phyloP scores from a whole-genome alignment of 2,888 invertebrate genomes.

The Oligia strigilis region DNA sequence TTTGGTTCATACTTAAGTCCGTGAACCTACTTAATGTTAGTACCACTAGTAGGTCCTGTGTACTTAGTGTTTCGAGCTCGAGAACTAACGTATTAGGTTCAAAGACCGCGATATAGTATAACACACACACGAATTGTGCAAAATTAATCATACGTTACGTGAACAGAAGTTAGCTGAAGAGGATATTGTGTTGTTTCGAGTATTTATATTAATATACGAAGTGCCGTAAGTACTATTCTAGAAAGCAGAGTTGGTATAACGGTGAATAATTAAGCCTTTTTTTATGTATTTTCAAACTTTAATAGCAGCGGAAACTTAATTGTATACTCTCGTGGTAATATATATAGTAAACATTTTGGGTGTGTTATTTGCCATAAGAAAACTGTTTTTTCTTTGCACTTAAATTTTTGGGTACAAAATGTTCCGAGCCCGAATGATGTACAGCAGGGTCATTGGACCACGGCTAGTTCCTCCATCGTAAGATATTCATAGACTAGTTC shows the following conservation, averaged over 20 bases:
- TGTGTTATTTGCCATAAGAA: too few species aligned
- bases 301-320: too few species aligned
- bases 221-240: background rate
- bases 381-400: too few species aligned
- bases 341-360: background rate
- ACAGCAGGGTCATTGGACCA: background rate
- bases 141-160: slow-evolving; percentile 12
- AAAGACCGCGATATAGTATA: slow-evolving; percentile 15
- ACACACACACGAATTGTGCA: slow-evolving; percentile 7
- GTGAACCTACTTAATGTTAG: slow-evolving; percentile 42
- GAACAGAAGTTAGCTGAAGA: slow-evolving; percentile 16
- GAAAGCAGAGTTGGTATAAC: background rate
- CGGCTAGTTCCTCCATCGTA: background rate
- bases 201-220: background rate
- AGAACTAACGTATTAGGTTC: slow-evolving; percentile 38
- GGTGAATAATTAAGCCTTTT: background rate
- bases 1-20: slow-evolving; percentile 45
- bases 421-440: too few species aligned
- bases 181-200: background rate
- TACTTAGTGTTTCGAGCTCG: slow-evolving; percentile 47
- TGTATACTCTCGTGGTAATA: background rate
- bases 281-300: too few species aligned
- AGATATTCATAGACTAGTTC: background rate
- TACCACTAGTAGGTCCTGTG: slow-evolving; percentile 19
- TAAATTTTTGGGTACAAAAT: too few species aligned